Percentiles rank a stretch among this genome's conserved stretches.
Evolutionary conservation across 2,888 invertebrate genomes (phyloP).

Genomic region (Helobdella robusta): DNA sequence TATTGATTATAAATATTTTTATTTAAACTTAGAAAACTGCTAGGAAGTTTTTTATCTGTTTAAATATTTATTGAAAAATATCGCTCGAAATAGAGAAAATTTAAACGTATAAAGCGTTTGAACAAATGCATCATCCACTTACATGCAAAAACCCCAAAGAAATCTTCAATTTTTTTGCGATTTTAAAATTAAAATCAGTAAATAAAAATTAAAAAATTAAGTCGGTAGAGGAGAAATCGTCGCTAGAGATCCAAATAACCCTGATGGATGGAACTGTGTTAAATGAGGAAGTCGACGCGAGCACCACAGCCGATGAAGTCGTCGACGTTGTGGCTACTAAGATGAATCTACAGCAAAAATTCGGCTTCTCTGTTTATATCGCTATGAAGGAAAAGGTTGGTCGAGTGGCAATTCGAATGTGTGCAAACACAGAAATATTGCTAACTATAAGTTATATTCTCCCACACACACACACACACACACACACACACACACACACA

Average conservation of each 20-base stretch:
- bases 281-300: slow-evolving; percentile 31
- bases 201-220: slow-evolving; percentile 14
- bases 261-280: slow-evolving; percentile 31
- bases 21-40: background rate
- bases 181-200: background rate
- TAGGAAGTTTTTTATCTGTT: background rate
- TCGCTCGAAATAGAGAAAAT: background rate
- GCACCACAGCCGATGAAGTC: slow-evolving; percentile 32
- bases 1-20: too few relatives aligned
- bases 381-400: slow-evolving; percentile 33
- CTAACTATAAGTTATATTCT: too few relatives aligned
- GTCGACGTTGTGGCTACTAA: slow-evolving; percentile 27
- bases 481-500: slow-evolving; percentile 16
- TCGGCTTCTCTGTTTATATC: slow-evolving; percentile 35
- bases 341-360: slow-evolving; percentile 32
- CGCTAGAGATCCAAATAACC: slow-evolving; percentile 31
- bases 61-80: background rate
- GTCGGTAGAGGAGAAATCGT: slow-evolving; percentile 27
- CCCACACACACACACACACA: slow-evolving; percentile 16
- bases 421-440: too few relatives aligned
- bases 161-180: background rate
- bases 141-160: background rate
- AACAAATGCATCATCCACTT: too few relatives aligned
- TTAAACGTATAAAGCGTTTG: too few relatives aligned
- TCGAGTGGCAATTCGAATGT: too few relatives aligned